phyloP scores from a whole-genome alignment of 2,797 vertebrate genomes.

The Telmatherina bonti region DNA sequence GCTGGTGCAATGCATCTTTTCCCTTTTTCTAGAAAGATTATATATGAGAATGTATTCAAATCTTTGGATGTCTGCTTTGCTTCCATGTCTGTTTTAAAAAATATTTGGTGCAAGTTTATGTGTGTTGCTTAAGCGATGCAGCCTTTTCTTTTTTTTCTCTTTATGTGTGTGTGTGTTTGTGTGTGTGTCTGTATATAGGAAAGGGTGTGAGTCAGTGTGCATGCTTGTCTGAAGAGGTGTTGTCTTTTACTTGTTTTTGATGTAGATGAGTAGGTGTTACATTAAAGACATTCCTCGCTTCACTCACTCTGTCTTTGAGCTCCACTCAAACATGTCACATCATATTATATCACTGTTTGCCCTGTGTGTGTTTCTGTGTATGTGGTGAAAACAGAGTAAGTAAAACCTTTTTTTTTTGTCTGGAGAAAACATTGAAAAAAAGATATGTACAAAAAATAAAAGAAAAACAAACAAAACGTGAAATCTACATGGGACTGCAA shows the following conservation, averaged over 20 bases:
- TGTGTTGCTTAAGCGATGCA: conserved; percentile 14
- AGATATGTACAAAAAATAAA: conserved; percentile 12
- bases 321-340: conserved; percentile 69
- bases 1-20: conserved; percentile 9
- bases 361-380: conserved; percentile 3
- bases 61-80: conserved; percentile 20
- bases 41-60: conserved; percentile 13
- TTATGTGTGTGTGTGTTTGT: neutral
- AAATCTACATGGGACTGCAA: neutral
- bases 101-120: conserved; percentile 27
- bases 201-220: conserved; percentile 34
- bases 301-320: conserved; percentile 65
- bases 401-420: conserved; percentile 31
- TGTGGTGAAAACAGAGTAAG: conserved; percentile 18
- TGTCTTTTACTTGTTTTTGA: conserved; percentile 60
- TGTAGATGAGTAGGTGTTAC: conserved; percentile 72
- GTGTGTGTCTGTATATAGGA: conserved; percentile 7
- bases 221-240: conserved; percentile 42
- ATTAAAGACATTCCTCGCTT: conserved; percentile 68
- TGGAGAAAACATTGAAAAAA: conserved; percentile 6
- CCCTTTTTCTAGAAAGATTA: neutral
- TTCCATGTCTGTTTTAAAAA: conserved; percentile 22
- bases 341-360: conserved; percentile 58
- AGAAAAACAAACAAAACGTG: conserved; percentile 1
- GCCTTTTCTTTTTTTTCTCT: conserved; percentile 11